Base-by-base conservation (phyloP, 2,888 invertebrate species). In the Lobophora halterata region DNA sequence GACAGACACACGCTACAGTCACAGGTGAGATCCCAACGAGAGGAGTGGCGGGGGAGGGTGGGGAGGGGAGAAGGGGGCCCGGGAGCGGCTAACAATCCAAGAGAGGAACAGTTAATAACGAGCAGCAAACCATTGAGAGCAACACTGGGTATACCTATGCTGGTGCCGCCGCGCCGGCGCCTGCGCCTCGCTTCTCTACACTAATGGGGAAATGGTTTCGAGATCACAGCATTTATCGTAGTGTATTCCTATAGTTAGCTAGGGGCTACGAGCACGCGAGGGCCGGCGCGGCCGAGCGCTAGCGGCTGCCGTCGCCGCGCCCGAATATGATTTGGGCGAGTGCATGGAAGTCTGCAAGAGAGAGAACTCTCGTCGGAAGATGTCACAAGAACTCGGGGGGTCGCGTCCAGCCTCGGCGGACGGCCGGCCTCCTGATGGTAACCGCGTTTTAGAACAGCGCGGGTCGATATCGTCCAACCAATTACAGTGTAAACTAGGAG, bases 261-360 rank as follows among this genome's bases (percentile, higher is more conserved):
- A 79, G 56, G 62, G 68, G 62, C 71, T 71, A 76, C 29, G 29
- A 37, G 37, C 25, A 64, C 69, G 62, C 67, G 68, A 49, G 65
- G 48, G 69, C 47, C 61, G 65, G 34, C 40, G 34, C 32, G 32
- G 35, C 64, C 70, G 72, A 70, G 78, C 79, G 89, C 88, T 87
- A 86, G 66, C 88, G 85, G 79, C 81, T 69, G 71, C 79, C 86
- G 82, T 83, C 90, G 89, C 90, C 88, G 89, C 82, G 76, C 68
- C 69, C 75, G 90, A 92, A 92, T 90, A 92, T 90, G 88, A 91
- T 89, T 89, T 90, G 90, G 89, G 92, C 91, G 90, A 92, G 91
- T 86, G 91, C 90, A 89, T 90, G 91, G 91, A 92, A 92, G 92
- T 92, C 92, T 92, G 92, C 88, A 92, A 92, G 90, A 81, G 76